A percentile compares a stretch with the other conserved stretches of the same genome.
These are phyloP conservation scores for Druon quercuslanigerum DNA, from an alignment of 1,140 invertebrate genomes.

Conservation along the genomic window DNA sequence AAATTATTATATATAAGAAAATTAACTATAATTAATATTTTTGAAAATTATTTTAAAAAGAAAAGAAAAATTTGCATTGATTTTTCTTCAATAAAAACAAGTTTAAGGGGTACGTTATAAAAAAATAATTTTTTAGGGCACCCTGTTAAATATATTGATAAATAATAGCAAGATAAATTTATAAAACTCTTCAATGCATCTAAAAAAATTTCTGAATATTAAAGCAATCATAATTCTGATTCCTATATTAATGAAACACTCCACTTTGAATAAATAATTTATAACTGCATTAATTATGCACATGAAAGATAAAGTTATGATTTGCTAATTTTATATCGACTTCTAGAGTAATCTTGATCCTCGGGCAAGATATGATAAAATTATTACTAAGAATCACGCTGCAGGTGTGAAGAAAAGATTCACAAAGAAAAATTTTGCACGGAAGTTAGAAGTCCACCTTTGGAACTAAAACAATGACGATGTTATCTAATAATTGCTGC, in stretches of 20 bases:
- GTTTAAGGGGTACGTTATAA: no score
- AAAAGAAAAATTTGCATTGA: no score
- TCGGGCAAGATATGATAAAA: constrained; percentile 15
- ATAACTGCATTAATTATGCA: not conserved
- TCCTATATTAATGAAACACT: not conserved
- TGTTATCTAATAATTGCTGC: constrained; percentile 59
- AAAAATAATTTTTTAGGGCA: no score
- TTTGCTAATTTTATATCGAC: not conserved
- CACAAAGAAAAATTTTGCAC: not conserved
- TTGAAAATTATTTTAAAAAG: no score
- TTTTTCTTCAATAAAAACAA: no score
- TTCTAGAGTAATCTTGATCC: constrained; percentile 15
- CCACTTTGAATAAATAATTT: not conserved
- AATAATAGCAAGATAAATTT: no score
- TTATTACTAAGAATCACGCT: constrained; percentile 25
- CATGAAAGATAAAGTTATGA: constrained; percentile 21
- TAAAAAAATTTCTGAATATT: no score
- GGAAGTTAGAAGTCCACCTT: not conserved
- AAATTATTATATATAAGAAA: no score
- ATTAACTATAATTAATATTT: no score
- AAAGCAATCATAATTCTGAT: constrained; percentile 9
- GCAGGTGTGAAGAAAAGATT: constrained; percentile 13
- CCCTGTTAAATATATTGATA: no score
- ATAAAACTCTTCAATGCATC: no score
- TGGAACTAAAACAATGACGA: constrained; percentile 27